A percentile compares a stretch with the other conserved stretches of the same genome.
These are phyloP conservation scores for Calidris pugnax DNA, from an alignment of 2,113 vertebrate species.

Conservation along the genomic window DNA sequence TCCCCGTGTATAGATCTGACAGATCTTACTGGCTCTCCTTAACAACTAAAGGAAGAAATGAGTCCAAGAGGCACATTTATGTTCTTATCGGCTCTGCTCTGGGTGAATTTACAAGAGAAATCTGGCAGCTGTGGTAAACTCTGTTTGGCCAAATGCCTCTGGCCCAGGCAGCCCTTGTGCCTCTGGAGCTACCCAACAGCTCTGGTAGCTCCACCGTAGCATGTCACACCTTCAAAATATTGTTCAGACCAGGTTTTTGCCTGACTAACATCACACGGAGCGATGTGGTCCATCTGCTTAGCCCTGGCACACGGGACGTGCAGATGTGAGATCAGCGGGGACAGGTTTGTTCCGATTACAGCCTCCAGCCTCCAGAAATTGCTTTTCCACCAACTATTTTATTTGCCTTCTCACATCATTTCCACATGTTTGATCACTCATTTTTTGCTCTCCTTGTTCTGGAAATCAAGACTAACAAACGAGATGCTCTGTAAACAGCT, in stretches of 20 bases:
- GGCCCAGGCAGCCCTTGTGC: neutral
- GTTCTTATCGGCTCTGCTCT: neutral
- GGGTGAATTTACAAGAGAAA: neutral
- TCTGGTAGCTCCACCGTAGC: neutral
- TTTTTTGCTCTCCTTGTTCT: neutral
- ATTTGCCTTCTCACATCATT: neutral
- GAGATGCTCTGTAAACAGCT: neutral
- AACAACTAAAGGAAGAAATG: neutral
- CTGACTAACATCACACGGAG: neutral
- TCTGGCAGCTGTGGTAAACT: neutral
- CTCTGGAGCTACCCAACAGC: neutral
- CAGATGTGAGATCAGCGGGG: neutral
- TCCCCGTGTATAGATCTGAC: neutral
- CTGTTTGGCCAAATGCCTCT: neutral
- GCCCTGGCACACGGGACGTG: neutral
- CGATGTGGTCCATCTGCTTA: neutral
- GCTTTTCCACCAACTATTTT: neutral
- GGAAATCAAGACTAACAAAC: neutral
- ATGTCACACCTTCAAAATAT: neutral
- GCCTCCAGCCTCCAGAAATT: neutral
- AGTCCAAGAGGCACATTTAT: neutral
- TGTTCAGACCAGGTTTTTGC: neutral
- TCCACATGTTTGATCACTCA: neutral
- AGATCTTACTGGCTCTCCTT: neutral
- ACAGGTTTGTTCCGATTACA: neutral